These are phyloP conservation scores for Seira sanloemensis DNA, from an alignment of 2,888 invertebrate genomes.

Conservation along the genomic window DNA sequence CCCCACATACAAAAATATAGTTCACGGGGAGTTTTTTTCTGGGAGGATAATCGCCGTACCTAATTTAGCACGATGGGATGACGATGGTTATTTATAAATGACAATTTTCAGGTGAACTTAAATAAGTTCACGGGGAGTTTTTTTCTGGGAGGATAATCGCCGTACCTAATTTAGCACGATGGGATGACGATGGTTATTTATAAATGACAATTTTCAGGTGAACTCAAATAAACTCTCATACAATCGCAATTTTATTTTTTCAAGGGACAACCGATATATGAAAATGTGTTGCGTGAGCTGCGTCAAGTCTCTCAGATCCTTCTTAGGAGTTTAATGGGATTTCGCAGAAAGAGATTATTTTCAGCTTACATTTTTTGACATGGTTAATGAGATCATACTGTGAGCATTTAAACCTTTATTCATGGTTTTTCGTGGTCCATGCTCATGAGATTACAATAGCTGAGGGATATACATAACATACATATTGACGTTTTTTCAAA, in stretches of 20 bases:
- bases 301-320: background rate
- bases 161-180: background rate
- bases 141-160: background rate
- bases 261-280: background rate
- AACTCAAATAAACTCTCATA: background rate
- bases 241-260: background rate
- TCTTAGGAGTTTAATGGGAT: background rate
- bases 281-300: background rate
- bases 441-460: background rate
- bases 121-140: background rate
- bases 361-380: conserved; percentile 23
- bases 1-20: background rate
- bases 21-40: background rate
- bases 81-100: too few species aligned
- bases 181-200: background rate
- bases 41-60: background rate
- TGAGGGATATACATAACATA: background rate
- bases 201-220: too few species aligned
- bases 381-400: conserved; percentile 53
- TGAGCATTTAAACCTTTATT: background rate
- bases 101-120: too few species aligned
- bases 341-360: background rate
- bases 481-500: background rate
- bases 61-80: background rate
- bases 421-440: background rate